A percentile compares a stretch with the other conserved stretches of the same genome.
Conservation (phyloP, 92 coral and sea anemone genomes). For the Porites cylindrica region DNA sequence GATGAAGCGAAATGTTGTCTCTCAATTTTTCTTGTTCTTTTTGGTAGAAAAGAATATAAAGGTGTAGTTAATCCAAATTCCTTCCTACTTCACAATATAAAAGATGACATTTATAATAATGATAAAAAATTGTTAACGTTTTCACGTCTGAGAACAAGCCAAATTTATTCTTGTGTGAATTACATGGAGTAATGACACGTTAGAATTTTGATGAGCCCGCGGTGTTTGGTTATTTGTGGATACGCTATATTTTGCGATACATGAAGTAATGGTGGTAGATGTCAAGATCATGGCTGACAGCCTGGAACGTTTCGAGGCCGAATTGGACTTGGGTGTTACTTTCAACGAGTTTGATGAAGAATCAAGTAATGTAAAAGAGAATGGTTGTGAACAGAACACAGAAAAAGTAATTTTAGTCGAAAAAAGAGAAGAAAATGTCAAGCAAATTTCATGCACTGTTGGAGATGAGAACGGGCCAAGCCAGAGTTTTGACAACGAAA, state of each 20-base stretch:
- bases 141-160: too few relatives aligned
- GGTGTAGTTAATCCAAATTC: too few relatives aligned
- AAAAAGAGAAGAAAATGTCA: background rate
- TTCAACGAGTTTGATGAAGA: slow-evolving; percentile 92
- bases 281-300: slow-evolving; percentile 63
- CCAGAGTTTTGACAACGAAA: background rate
- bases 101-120: too few relatives aligned
- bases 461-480: background rate
- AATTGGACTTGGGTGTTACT: slow-evolving; percentile 71
- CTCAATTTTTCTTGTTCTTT: too few relatives aligned
- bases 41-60: too few relatives aligned
- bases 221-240: background rate
- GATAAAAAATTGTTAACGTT: too few relatives aligned
- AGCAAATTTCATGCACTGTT: background rate
- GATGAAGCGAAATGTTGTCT: too few relatives aligned
- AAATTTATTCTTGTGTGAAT: too few relatives aligned
- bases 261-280: background rate
- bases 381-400: background rate
- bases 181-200: background rate
- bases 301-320: slow-evolving; percentile 45
- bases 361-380: background rate
- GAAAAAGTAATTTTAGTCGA: background rate
- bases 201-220: slow-evolving; percentile 17
- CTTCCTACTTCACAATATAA: too few relatives aligned
- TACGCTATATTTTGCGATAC: background rate